Evolutionary conservation across 2,888 invertebrate genomes (phyloP), one percentile per base, ranked within the genome.

Genomic region (Volucella inflata): DNA sequence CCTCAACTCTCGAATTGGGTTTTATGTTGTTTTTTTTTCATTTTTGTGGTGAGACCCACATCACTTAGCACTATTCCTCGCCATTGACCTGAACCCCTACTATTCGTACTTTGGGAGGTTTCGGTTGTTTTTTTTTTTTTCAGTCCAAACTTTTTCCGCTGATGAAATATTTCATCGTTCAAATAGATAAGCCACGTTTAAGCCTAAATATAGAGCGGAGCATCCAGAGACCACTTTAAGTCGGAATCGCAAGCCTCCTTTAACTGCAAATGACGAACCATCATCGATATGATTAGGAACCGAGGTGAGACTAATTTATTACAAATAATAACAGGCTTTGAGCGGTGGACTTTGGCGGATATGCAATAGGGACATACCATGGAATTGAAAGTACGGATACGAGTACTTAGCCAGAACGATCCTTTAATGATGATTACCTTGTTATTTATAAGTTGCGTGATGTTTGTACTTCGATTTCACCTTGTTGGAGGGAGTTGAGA

Each of bases 171-270:
- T 85, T 85, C 85, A 85, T 85, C 85, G 53, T n/a, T 11, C 53
- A 50, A 74, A 68, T 85, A 85, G 85, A 85, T 85, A 85, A 85
- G 85, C 80, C 76, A 81, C 81, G 85, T 80, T 85, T 85, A 81
- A 76, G 57, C 67, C 85, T 85, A 85, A 85, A 85, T 85, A 85
- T 76, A 85, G 85, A 85, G 76, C 85, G 85, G 62, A 51, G 21
- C 44, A 59, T 67, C 64, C 67, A 77, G 55, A 11, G 44, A 16
- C 46, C 55, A 48, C 42, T 46, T 57, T 14, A 59, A 30, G 36
- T 42, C 12, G 38, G 30, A 30, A 6, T 30, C 30, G 59, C 46
- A 51, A 38, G 36, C 16, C 76, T 65, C 59, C 51, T 76, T 62
- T 62, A 36, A 38, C 50, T 44, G 62, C 67, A 75, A 81, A 85